Percentiles rank a stretch among this genome's conserved stretches.
Conservation (phyloP, 2,797 vertebrate genomes). For the Sciurus carolinensis region DNA sequence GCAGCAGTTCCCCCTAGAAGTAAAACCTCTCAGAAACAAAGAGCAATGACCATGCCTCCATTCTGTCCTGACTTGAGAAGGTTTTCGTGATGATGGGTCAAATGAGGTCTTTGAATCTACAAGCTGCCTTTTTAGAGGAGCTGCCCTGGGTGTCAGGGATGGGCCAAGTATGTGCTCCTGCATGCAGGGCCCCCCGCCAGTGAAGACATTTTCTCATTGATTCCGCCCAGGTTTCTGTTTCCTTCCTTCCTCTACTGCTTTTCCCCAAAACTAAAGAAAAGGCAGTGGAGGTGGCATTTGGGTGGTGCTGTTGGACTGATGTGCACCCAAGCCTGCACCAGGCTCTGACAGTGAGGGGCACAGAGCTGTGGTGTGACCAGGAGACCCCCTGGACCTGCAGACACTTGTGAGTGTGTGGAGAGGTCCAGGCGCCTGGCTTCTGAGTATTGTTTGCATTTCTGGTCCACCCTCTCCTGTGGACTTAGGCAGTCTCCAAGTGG, state of each 20-base stretch:
- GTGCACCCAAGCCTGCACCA: no score
- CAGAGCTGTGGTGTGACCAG: background rate
- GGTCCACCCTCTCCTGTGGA: background rate
- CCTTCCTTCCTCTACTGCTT: background rate
- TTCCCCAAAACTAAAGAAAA: background rate
- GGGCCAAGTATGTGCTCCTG: background rate
- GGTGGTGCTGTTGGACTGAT: background rate
- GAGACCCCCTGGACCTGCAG: no score
- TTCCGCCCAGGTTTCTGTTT: background rate
- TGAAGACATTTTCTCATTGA: background rate
- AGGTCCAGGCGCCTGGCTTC: background rate
- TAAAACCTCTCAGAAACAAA: background rate
- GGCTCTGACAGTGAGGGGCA: background rate
- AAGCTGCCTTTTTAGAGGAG: background rate
- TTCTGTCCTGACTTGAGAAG: background rate
- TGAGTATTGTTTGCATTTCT: background rate
- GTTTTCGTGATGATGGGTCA: background rate
- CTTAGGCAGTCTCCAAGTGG: background rate
- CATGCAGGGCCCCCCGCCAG: background rate
- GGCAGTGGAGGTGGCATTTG: background rate
- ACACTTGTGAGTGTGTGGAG: rapidly evolving
- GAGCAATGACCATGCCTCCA: slow-evolving; percentile 63
- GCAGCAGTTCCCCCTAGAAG: background rate
- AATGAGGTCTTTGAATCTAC: background rate
- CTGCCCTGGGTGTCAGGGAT: background rate